A percentile compares a stretch with the other conserved stretches of the same genome.
Evolutionary conservation across 2,888 invertebrate species (phyloP).

Genomic region (Dryomyza anilis): DNA sequence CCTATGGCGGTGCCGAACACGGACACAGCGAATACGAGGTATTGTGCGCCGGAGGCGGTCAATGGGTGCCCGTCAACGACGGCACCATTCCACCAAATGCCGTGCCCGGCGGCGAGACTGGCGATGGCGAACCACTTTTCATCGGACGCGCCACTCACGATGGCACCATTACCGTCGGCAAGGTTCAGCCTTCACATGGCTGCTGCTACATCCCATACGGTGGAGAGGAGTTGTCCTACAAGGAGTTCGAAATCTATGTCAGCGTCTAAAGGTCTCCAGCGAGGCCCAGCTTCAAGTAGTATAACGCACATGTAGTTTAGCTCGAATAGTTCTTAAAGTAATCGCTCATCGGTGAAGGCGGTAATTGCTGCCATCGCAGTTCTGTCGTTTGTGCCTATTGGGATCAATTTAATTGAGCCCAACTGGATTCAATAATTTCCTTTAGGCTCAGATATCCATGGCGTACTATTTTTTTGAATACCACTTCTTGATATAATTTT

Average conservation of each 20-base stretch:
- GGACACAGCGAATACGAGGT: constrained; percentile 73
- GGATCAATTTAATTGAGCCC: too few relatives aligned
- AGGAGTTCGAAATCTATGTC: constrained; percentile 78
- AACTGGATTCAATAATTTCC: too few relatives aligned
- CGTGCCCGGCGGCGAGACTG: constrained; percentile 73
- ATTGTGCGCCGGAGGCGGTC: constrained; percentile 66
- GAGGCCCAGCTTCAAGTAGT: not conserved
- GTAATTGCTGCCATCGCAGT: not conserved
- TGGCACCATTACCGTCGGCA: constrained; percentile 77
- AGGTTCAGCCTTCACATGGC: constrained; percentile 82
- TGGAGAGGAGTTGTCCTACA: constrained; percentile 78
- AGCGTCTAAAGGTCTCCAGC: constrained; percentile 41
- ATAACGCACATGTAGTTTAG: constrained; percentile 6
- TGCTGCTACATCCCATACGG: constrained; percentile 84
- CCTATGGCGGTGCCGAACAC: constrained; percentile 80
- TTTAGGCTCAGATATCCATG: too few relatives aligned
- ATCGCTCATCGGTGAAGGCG: not conserved
- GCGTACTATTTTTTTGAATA: too few relatives aligned
- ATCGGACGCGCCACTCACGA: constrained; percentile 80
- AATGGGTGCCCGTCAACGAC: constrained; percentile 70
- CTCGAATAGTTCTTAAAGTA: not conserved
- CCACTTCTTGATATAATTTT: too few relatives aligned
- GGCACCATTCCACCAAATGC: constrained; percentile 77
- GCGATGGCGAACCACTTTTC: constrained; percentile 80
- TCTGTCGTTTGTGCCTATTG: too few relatives aligned